These are phyloP conservation scores for Scleropages formosus DNA, from an alignment of 2,797 vertebrate species.

Conservation along the genomic window DNA sequence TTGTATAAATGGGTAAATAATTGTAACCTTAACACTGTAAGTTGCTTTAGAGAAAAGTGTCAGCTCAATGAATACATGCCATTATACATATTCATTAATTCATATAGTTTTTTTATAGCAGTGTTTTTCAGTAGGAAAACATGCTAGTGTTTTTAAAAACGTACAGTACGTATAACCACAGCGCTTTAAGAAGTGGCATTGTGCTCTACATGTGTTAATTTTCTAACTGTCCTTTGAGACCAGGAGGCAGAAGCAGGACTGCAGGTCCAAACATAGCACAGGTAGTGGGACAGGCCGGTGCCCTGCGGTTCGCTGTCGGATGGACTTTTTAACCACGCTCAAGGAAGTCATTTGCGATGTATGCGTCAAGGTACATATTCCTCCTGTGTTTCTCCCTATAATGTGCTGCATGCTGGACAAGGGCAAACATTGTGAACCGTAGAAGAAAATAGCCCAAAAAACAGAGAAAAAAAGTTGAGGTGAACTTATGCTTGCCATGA, in stretches of 20 bases:
- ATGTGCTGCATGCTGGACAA: not conserved
- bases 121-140: no score
- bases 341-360: not conserved
- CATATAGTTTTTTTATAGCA: no score
- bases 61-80: no score
- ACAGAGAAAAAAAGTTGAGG: not conserved
- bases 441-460: not conserved
- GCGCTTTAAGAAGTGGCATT: no score
- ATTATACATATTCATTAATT: no score
- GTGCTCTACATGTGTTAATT: not conserved
- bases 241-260: no score
- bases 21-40: no score
- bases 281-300: not conserved
- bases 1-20: no score
- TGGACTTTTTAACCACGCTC: not conserved
- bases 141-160: no score
- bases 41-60: no score
- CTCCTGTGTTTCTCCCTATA: not conserved
- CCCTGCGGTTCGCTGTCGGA: not conserved
- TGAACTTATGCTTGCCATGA: conserved; percentile 11
- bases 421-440: not conserved
- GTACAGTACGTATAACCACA: no score
- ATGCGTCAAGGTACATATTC: not conserved
- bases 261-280: not conserved
- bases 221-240: not conserved